phyloP scores from a whole-genome alignment of 2,113 vertebrate species.

The Formicarius rufipectus region DNA sequence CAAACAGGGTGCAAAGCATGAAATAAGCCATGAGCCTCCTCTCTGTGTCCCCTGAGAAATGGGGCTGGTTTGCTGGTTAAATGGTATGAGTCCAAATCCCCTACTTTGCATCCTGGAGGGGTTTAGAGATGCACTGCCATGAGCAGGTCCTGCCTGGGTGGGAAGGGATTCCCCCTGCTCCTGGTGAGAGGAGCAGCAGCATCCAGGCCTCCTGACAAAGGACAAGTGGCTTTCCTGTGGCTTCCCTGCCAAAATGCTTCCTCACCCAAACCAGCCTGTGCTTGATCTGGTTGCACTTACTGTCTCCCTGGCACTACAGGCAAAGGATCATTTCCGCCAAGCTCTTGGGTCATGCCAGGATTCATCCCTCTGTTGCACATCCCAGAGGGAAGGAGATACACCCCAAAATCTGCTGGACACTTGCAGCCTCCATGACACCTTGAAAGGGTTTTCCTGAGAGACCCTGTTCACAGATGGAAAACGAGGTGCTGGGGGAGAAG shows the following conservation, averaged over 20 bases:
- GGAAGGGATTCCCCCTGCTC: background rate
- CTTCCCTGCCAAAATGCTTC: background rate
- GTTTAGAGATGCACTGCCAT: background rate
- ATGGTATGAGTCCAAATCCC: background rate
- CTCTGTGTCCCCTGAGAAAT: background rate
- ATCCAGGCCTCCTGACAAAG: background rate
- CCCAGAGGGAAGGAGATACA: background rate
- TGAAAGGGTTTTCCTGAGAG: background rate
- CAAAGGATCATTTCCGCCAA: background rate
- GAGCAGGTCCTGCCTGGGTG: background rate
- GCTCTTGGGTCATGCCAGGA: background rate
- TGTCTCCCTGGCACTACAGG: background rate
- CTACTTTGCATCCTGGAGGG: background rate
- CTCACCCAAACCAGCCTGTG: background rate
- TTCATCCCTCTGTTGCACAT: background rate
- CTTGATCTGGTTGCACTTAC: background rate
- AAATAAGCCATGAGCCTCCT: background rate
- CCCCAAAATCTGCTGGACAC: background rate
- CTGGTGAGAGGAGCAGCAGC: fast-evolving
- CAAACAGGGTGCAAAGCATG: background rate
- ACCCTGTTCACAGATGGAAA: background rate
- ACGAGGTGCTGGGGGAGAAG: background rate
- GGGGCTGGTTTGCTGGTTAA: background rate
- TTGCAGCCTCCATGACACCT: background rate
- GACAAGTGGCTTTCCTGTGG: background rate